Percentiles rank a stretch among this genome's conserved stretches.
phyloP scores from a whole-genome alignment of 1,140 invertebrate genomes.

The Leptinotarsa defecta region DNA sequence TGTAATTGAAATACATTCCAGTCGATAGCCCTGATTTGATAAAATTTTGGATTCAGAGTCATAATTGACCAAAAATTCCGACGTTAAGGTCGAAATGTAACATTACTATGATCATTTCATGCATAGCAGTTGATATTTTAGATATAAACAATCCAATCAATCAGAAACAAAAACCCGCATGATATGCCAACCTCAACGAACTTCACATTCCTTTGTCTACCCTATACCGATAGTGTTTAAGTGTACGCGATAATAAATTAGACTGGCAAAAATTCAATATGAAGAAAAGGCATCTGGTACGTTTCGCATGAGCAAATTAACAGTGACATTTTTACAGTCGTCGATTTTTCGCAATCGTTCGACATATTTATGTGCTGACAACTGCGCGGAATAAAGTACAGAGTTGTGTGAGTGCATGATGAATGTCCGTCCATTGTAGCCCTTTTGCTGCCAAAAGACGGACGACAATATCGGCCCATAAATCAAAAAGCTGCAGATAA shows the following conservation, averaged over 20 bases:
- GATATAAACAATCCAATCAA: too few species aligned
- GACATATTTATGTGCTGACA: slow-evolving; percentile 44
- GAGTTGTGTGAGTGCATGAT: slow-evolving; percentile 39
- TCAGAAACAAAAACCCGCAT: too few species aligned
- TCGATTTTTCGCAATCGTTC: slow-evolving; percentile 41
- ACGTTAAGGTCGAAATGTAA: too few species aligned
- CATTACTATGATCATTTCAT: too few species aligned
- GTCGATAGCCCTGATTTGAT: too few species aligned
- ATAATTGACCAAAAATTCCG: too few species aligned
- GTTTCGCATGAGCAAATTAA: slow-evolving; percentile 44
- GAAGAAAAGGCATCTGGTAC: slow-evolving; percentile 42
- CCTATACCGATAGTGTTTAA: not conserved
- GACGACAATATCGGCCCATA: slow-evolving; percentile 53
- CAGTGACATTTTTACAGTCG: slow-evolving; percentile 43
- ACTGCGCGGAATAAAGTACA: slow-evolving; percentile 41
- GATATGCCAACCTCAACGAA: too few species aligned
- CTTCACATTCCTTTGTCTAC: not conserved
- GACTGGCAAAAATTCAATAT: slow-evolving; percentile 37
- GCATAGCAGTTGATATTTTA: too few species aligned
- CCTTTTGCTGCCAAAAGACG: slow-evolving; percentile 47
- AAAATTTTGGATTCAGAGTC: too few species aligned
- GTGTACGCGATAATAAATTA: slow-evolving; percentile 19
- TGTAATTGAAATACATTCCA: too few species aligned
- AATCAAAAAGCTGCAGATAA: slow-evolving; percentile 51
- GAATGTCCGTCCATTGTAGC: slow-evolving; percentile 48